These are phyloP conservation scores for Centrocercus urophasianus DNA, from an alignment of 2,113 vertebrate genomes.

Conservation along the genomic window DNA sequence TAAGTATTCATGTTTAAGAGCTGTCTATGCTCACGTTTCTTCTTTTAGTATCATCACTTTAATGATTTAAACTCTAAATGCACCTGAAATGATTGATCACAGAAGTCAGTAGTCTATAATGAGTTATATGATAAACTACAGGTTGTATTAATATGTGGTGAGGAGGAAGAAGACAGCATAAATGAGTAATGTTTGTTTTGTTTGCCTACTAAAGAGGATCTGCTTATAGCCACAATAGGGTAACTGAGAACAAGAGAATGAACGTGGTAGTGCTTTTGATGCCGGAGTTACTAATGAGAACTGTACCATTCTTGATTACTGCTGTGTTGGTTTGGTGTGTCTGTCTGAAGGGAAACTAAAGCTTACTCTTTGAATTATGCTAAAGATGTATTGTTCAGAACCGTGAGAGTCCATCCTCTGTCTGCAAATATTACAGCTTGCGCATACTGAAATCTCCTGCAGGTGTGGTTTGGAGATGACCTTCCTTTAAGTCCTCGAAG, in stretches of 20 bases:
- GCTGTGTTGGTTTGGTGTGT: not conserved
- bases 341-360: not conserved
- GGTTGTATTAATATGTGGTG: not conserved
- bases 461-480: slow-evolving; percentile 94
- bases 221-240: too few relatives aligned
- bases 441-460: not conserved
- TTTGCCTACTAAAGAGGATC: not conserved
- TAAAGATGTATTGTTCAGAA: not conserved
- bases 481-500: slow-evolving; percentile 85
- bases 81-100: not conserved
- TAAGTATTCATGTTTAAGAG: not conserved
- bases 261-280: not conserved
- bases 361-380: not conserved
- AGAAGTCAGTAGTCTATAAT: not conserved
- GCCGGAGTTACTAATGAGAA: not conserved
- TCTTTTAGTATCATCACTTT: not conserved
- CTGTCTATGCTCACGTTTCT: not conserved
- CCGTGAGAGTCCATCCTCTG: not conserved
- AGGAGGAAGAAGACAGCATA: not conserved
- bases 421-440: not conserved
- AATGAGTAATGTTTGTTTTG: not conserved
- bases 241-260: not conserved
- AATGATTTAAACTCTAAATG: not conserved
- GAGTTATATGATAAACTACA: not conserved
- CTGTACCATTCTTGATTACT: accelerated